Base-by-base conservation (phyloP, 2,797 vertebrate species). In the Falco peregrinus region DNA sequence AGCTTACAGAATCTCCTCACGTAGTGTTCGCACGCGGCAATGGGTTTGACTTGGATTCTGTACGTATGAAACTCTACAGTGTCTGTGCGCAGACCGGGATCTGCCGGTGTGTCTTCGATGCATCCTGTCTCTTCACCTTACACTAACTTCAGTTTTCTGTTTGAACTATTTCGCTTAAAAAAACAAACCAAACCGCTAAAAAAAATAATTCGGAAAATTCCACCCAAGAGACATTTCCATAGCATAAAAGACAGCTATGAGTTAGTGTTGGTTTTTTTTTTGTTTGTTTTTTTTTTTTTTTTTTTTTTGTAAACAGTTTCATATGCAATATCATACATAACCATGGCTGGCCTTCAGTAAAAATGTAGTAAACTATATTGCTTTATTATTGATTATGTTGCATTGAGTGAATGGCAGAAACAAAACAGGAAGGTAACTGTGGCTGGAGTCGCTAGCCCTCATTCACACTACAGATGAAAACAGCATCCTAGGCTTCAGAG, bases 361-460 rank as follows among this genome's bases (percentile, higher is more conserved):
- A 97, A 98, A 98, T 96, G 98, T 97, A 97, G 98, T 98, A 98
- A 98, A 98, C 97, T 97, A 98, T 98, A 98, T 98, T 98, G 98
- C 98, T 98, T 98, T 97, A 95, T 80, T 98, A 95, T 98, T 80
- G 97, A 97, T 98, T 96, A 97, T 93, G 98, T 97, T 97, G 97
- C 97, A 95, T 97, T 97, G 96, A 97, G 98, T 96, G 96, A 97
- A 97, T 84, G 98, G 98, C 98, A 97, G 97, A 91, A 97, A 97
- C 60, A 80, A 97, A 98, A 97, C 93, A 56, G 93, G 97, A 92
- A 95, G 97, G 97, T 91, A 71, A 94, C 76, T 95, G 97, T 97
- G 98, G 98, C 98, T 97, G 97, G 97, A 93, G 96, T 97, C 98
- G 75, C 97, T 97, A 98, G 98, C 98, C 98, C 97, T 98, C 98